These are phyloP conservation scores for Ailuropoda melanoleuca DNA, from an alignment of 2,113 vertebrate genomes.

Conservation along the genomic window DNA sequence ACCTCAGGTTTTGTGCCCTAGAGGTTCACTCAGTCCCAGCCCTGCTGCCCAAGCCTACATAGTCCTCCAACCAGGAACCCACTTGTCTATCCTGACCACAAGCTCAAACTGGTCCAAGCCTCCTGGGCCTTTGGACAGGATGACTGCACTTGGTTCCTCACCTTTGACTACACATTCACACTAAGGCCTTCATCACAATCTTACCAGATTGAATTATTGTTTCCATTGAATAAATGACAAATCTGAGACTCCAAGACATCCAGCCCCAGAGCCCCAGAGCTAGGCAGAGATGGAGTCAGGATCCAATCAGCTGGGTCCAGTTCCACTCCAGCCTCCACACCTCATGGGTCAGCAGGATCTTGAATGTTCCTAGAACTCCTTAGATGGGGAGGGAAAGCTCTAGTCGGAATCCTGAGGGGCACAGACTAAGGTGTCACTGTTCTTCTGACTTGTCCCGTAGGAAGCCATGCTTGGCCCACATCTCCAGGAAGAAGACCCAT, in stretches of 20 bases:
- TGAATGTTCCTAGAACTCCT: background rate
- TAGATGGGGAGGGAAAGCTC: background rate
- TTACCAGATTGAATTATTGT: background rate
- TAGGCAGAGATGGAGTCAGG: background rate
- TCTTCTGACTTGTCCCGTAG: background rate
- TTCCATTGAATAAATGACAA: accelerated
- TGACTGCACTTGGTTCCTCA: background rate
- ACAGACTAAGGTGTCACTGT: accelerated
- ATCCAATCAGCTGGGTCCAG: background rate
- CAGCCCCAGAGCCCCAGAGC: background rate
- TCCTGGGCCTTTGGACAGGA: background rate
- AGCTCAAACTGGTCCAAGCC: background rate
- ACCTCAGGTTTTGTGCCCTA: accelerated
- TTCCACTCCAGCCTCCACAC: background rate
- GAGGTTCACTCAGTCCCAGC: accelerated
- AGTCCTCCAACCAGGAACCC: background rate
- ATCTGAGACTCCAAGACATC: background rate
- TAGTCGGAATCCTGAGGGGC: background rate
- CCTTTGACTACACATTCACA: background rate
- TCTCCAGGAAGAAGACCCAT: background rate
- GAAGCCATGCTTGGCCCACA: too few relatives aligned
- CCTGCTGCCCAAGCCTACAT: background rate
- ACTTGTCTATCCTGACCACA: background rate
- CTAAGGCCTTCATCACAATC: background rate
- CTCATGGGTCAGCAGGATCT: background rate